Conservation (phyloP, 2,888 invertebrate species). For the Catonia carolina region DNA sequence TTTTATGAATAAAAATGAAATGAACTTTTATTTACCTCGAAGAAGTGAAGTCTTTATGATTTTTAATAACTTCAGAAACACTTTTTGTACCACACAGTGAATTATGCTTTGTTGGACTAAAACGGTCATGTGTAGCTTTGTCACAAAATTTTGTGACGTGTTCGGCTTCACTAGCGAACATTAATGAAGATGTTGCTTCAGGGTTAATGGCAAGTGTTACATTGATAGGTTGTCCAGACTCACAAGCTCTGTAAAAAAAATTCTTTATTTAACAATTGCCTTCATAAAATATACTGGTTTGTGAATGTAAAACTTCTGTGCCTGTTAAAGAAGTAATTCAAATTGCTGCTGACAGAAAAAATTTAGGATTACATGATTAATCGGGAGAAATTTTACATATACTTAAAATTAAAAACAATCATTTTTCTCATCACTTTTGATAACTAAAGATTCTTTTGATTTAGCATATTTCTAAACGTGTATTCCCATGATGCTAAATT, state of each 20-base stretch:
- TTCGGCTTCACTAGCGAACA: conserved; percentile 48
- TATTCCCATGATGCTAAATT: too few relatives aligned
- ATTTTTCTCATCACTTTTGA: too few relatives aligned
- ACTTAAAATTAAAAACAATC: too few relatives aligned
- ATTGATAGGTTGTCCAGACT: conserved; percentile 36
- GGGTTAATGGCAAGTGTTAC: conserved; percentile 44
- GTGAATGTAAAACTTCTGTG: too few relatives aligned
- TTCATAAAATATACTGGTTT: too few relatives aligned
- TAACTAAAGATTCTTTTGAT: too few relatives aligned
- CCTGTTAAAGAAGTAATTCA: too few relatives aligned
- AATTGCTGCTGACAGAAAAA: too few relatives aligned
- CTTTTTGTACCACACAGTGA: conserved; percentile 53
- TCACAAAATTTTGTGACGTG: conserved; percentile 56
- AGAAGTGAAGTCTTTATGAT: conserved; percentile 48
- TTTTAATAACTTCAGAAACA: conserved; percentile 51
- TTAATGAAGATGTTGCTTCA: conserved; percentile 47
- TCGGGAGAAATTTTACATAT: too few relatives aligned
- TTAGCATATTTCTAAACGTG: too few relatives aligned
- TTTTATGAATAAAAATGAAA: conserved; percentile 31
- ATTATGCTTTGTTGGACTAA: conserved; percentile 60
- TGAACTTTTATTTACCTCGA: conserved; percentile 38
- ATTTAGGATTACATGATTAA: too few relatives aligned
- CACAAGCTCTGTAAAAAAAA: conserved; percentile 39
- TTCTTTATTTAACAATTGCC: too few relatives aligned
- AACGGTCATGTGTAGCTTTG: conserved; percentile 52